Evolutionary conservation across 2,888 invertebrate species (phyloP), one percentile per base, ranked within the genome.

Genomic region (Phlogophora meticulosa): DNA sequence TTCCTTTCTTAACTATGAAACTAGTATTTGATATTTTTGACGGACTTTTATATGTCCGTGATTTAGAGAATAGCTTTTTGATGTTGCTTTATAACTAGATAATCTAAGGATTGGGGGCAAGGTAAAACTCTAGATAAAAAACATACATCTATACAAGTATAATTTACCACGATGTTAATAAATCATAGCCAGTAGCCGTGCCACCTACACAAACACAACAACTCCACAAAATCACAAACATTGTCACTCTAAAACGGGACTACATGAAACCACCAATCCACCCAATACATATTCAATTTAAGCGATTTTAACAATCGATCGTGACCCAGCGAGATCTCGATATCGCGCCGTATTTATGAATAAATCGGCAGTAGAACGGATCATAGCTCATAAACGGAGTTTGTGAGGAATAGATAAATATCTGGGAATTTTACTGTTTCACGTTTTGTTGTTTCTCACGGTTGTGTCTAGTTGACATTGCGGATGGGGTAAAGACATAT

Each of bases 251-350:
- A 52, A 68, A 80, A 64, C 70, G 70, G 72, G 69, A 74, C 66
- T 74, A 48, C 79, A 69, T 69, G 64, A 76, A 69, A 61, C 75
- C 32, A 48, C 45, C 64, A 69, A 72, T 75, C 72, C 62, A 32
- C 40, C 57, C 52, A 72, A 80, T 83, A 80, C 82, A 81, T 81
- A 81, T 82, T 83, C 83, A 83, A 81, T 83, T 70, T 74, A 69
- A 81, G 66, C 71, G 84, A 83, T 85, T 81, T 84, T 86, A 88
- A 87, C 85, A 84, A 89, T 87, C 87, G 86, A 81, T 91, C 91
- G 91, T 91, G 92, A 91, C 89, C 85, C 83, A 87, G 88, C 88
- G 84, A 82, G 88, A 90, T 88, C 87, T 87, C 84, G 86, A 87
- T 85, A 89, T 90, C 91, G 87, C 89, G 85, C 87, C 78, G 85